Evolutionary conservation across 2,797 vertebrate species (phyloP).

Genomic region (Accipiter superciliosus): DNA sequence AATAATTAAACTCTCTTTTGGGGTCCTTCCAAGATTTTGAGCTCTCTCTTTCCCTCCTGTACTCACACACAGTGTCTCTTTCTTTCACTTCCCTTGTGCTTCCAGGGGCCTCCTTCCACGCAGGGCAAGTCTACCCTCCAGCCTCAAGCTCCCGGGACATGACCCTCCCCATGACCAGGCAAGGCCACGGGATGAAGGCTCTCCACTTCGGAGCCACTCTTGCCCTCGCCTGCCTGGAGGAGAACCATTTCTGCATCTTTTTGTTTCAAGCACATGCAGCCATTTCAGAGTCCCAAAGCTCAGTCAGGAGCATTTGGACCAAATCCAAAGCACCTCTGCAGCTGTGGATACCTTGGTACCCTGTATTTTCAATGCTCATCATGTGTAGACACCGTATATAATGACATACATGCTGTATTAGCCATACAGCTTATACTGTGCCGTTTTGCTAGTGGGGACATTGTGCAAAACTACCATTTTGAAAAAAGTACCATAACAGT

Average conservation of each 20-base stretch:
- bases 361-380: not conserved
- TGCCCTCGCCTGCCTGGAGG: not conserved
- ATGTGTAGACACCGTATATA: not conserved
- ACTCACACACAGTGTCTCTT: not conserved
- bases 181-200: rapidly evolving
- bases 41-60: not conserved
- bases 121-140: not conserved
- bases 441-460: not conserved
- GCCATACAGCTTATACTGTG: not conserved
- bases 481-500: not conserved
- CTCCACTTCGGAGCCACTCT: not conserved
- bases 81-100: not conserved
- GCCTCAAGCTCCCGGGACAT: not conserved
- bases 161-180: not conserved
- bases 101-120: not conserved
- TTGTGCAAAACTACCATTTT: not conserved
- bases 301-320: not conserved
- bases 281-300: not conserved
- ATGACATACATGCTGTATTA: not conserved
- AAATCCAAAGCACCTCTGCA: not conserved
- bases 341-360: not conserved
- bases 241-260: not conserved
- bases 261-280: not conserved
- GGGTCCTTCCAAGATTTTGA: not conserved
- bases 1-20: not conserved